A percentile compares a stretch with the other conserved stretches of the same genome.
Evolutionary conservation across 2,797 vertebrate genomes (phyloP).

Genomic region (Enteromius viviparus): DNA sequence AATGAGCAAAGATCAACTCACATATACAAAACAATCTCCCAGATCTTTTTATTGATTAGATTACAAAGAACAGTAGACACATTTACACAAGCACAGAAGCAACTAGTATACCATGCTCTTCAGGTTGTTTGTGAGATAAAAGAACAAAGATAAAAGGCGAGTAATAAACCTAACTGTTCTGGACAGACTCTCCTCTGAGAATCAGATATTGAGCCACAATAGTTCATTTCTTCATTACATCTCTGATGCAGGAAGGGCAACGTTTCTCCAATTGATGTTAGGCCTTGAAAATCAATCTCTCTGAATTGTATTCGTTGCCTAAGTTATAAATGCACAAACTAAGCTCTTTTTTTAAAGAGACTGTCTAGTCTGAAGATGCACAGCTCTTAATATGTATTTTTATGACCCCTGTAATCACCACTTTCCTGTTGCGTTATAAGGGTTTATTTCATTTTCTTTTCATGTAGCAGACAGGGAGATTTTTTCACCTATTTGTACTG

Average conservation of each 20-base stretch:
- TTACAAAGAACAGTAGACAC: background rate
- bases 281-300: constrained; percentile 60
- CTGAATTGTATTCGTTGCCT: constrained; percentile 61
- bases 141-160: constrained; percentile 21
- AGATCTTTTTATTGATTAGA: constrained; percentile 1
- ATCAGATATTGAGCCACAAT: constrained; percentile 36
- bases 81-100: background rate
- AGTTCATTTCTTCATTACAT: constrained; percentile 41
- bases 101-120: constrained; percentile 10
- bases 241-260: constrained; percentile 60
- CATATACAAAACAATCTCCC: background rate
- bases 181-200: constrained; percentile 14
- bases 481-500: constrained; percentile 18
- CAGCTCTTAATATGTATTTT: constrained; percentile 74
- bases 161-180: constrained; percentile 23
- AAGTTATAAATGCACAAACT: constrained; percentile 71
- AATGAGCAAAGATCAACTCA: background rate
- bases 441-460: constrained; percentile 72
- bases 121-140: constrained; percentile 23
- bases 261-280: constrained; percentile 64
- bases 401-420: constrained; percentile 76
- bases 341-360: constrained; percentile 46
- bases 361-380: constrained; percentile 77
- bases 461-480: constrained; percentile 27
- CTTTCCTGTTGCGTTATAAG: constrained; percentile 72